Evolutionary conservation across 2,888 invertebrate species (phyloP).

Genomic region (Conomelus anceps): DNA sequence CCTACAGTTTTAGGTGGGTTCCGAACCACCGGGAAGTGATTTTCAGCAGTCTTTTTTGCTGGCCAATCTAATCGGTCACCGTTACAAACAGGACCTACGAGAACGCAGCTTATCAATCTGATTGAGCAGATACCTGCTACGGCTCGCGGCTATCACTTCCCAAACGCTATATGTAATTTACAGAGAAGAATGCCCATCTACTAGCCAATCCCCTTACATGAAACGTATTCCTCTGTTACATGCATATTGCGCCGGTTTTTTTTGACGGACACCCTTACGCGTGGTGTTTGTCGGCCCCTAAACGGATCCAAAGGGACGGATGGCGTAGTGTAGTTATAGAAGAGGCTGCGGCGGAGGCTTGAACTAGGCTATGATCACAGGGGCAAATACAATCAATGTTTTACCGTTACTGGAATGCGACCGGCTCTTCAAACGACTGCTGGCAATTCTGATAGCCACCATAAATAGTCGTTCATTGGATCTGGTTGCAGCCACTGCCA

Average conservation of each 20-base stretch:
- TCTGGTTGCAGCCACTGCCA: neutral
- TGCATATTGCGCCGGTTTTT: neutral
- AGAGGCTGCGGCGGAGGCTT: neutral
- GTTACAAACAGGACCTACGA: too few relatives aligned
- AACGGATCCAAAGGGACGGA: neutral
- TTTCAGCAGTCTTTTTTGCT: too few relatives aligned
- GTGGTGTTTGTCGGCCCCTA: too few relatives aligned
- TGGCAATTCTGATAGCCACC: neutral
- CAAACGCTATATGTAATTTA: too few relatives aligned
- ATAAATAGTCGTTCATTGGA: constrained; percentile 9
- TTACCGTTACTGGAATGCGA: constrained; percentile 10
- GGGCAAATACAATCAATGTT: constrained; percentile 12
- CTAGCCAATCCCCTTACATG: too few relatives aligned
- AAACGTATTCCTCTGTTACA: neutral
- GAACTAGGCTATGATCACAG: constrained; percentile 9
- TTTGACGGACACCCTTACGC: neutral
- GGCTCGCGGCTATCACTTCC: too few relatives aligned
- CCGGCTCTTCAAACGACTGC: constrained; percentile 2
- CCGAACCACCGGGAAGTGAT: too few relatives aligned
- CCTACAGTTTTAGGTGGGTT: too few relatives aligned
- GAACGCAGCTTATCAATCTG: too few relatives aligned
- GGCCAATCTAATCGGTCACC: too few relatives aligned
- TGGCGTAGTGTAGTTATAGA: neutral
- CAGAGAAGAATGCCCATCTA: too few relatives aligned
- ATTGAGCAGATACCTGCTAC: too few relatives aligned